These are phyloP conservation scores for Teleogryllus oceanicus DNA, from an alignment of 2,888 invertebrate genomes.

Conservation along the genomic window DNA sequence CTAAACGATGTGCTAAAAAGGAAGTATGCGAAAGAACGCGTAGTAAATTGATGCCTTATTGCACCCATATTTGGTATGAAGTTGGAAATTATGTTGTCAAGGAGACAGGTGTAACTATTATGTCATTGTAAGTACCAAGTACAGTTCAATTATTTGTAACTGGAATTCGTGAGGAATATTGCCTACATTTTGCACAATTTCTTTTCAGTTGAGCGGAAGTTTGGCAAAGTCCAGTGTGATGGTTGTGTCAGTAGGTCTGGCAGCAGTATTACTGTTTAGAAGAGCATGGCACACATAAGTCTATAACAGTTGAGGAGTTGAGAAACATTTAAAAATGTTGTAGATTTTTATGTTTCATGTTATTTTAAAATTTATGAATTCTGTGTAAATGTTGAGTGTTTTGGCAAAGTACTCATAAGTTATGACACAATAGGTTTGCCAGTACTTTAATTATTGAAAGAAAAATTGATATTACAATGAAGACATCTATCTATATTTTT, in stretches of 20 bases:
- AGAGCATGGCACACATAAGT: background rate
- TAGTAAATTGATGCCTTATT: slow-evolving; percentile 68
- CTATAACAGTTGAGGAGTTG: background rate
- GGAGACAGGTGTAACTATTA: slow-evolving; percentile 95
- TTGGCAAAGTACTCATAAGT: no score
- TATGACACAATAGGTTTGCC: no score
- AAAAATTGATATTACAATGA: no score
- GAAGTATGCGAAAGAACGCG: slow-evolving; percentile 71
- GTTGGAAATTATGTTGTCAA: slow-evolving; percentile 95
- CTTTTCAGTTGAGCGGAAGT: slow-evolving; percentile 36
- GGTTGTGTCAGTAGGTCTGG: slow-evolving; percentile 22
- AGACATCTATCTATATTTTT: no score
- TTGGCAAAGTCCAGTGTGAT: slow-evolving; percentile 31
- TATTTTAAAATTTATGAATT: background rate
- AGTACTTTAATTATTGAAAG: no score
- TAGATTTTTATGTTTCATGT: background rate
- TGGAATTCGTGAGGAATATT: background rate
- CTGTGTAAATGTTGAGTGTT: no score
- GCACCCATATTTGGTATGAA: slow-evolving; percentile 90
- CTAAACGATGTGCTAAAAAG: slow-evolving; percentile 83
- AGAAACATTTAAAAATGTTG: background rate
- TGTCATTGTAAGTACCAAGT: slow-evolving; percentile 73
- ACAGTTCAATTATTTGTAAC: no score
- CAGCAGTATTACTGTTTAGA: slow-evolving; percentile 20
- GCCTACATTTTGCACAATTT: background rate